These are phyloP conservation scores for Euleptes europaea DNA, from an alignment of 2,113 vertebrate species.

Conservation along the genomic window DNA sequence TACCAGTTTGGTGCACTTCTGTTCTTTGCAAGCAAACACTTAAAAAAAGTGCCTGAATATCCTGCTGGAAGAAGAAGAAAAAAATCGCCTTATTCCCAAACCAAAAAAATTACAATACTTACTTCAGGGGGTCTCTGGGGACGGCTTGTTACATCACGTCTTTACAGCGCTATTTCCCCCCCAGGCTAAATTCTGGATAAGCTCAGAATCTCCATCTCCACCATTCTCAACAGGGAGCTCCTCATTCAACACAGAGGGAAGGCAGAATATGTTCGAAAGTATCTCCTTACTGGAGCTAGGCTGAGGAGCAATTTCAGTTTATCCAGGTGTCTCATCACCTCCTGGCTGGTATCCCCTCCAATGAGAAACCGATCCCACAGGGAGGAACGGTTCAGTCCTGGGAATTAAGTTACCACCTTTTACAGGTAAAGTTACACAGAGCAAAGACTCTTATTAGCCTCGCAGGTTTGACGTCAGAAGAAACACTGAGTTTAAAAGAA, in stretches of 20 bases:
- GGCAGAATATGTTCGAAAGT: background rate
- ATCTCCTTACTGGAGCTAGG: background rate
- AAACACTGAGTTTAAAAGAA: no score
- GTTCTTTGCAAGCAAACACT: background rate
- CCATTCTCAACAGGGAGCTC: background rate
- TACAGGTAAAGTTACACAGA: slow-evolving; percentile 2
- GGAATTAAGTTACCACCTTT: slow-evolving; percentile 23
- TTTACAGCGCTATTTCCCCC: no score
- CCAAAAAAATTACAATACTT: background rate
- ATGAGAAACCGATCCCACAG: background rate
- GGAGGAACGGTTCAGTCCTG: background rate
- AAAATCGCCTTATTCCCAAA: background rate
- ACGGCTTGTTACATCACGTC: background rate
- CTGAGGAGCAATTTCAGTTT: background rate
- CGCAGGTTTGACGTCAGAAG: background rate
- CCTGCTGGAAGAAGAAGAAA: background rate
- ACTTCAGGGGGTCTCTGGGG: background rate
- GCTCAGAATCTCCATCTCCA: background rate
- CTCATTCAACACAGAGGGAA: no score
- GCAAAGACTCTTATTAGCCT: background rate
- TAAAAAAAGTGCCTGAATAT: background rate
- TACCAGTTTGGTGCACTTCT: no score
- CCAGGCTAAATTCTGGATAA: background rate
- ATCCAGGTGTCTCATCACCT: background rate
- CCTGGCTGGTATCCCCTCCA: background rate